A percentile compares a stretch with the other conserved stretches of the same genome.
Conservation (phyloP, 1,140 invertebrate species). For the Drosophila rhopaloa region DNA sequence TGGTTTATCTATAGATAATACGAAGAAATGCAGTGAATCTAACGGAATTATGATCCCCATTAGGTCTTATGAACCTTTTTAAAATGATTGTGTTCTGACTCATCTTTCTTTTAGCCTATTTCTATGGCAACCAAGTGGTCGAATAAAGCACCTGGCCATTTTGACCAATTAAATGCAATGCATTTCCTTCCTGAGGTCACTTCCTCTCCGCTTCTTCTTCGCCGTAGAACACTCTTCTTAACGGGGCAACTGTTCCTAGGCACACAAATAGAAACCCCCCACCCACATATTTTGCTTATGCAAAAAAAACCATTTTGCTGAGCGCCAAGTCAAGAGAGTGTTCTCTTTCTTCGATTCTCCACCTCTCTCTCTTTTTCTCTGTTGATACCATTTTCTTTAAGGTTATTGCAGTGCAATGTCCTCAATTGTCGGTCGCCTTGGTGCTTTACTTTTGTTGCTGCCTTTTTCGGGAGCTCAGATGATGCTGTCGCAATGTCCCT, state of each 20-base stretch:
- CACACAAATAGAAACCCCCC: constrained; percentile 39
- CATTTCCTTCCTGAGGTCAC: constrained; percentile 78
- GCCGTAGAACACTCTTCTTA: constrained; percentile 6
- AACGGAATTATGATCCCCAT: not conserved
- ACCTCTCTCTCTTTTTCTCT: constrained; percentile 5
- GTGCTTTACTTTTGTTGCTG: constrained; percentile 44
- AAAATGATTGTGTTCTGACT: not conserved
- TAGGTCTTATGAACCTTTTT: too few species aligned
- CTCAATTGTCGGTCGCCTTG: constrained; percentile 76
- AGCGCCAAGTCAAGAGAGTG: constrained; percentile 62
- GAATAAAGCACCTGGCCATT: constrained; percentile 29
- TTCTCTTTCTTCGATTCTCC: constrained; percentile 15
- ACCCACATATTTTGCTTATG: constrained; percentile 46
- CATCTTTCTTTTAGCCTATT: constrained; percentile 8
- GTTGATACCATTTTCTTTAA: constrained; percentile 69
- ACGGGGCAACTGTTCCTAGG: constrained; percentile 44
- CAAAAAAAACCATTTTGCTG: constrained; percentile 63
- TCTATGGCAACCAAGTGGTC: constrained; percentile 22
- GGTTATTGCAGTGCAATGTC: constrained; percentile 80
- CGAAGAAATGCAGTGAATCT: not conserved
- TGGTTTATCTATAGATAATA: not conserved
- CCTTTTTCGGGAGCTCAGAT: constrained; percentile 70
- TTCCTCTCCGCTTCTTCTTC: constrained; percentile 47
- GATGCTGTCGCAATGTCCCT: constrained; percentile 65
- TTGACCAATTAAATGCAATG: constrained; percentile 74